Base-by-base conservation (phyloP, 1,140 invertebrate genomes). In the Leucophenga varia region DNA sequence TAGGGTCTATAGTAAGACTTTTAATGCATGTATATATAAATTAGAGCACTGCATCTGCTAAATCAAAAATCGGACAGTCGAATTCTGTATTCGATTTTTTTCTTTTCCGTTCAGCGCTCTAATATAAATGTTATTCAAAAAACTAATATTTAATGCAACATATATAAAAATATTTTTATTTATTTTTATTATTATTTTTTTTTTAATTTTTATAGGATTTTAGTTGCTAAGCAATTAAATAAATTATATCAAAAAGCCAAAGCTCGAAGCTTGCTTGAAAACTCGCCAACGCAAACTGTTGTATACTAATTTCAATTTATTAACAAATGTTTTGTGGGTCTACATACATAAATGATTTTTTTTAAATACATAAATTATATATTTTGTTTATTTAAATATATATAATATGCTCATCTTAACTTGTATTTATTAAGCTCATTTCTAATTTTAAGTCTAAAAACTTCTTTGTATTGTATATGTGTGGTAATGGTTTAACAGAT, bases 191-290 rank as follows among this genome's bases (percentile, higher is more conserved):
- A 16, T 38, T 38, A 12, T 47, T 41, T 20, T n/a, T n/a, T n/a
- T n/a, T n/a, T n/a, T n/a, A n/a, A n/a, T 68, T 72, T 46, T 72
- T 72, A 70, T 72, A 72, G 69, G 69, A 72, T 67, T 72, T 72
- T 72, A 72, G 69, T 72, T 72, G 69, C 65, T 65, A 69, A 69
- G 61, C 61, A 70, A 61, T 63, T 54, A 60, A 58, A 56, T 64
- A 54, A 67, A 60, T 16, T 38, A n/a, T 18, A 38, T 3, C 10
- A 57, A 53, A 53, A 59, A 48, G 47, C 43, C 49, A 64, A 64
- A 57, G 61, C 59, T 69, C 56, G 56, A 68, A 70, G 61, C 65
- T 58, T 61, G 54, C 51, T 34, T 34, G n/a, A 63, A 59, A 67
- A 51, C 56, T 67, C n/a, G n/a, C n/a, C n/a, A n/a, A n/a, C n/a